Percentiles rank a stretch among this genome's conserved stretches.
Conservation (phyloP, 2,888 invertebrate species). For the Geotrupes spiniger region DNA sequence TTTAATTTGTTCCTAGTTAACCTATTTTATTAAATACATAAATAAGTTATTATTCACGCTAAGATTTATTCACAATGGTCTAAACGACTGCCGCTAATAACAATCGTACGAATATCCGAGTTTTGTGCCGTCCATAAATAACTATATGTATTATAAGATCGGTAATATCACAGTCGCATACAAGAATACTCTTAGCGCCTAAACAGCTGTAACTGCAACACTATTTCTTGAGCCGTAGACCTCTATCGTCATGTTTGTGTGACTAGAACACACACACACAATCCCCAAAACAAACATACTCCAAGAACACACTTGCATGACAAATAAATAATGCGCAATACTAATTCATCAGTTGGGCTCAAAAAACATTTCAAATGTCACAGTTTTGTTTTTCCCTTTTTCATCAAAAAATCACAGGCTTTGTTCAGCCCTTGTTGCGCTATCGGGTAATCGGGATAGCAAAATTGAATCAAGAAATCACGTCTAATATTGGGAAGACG, state of each 20-base stretch:
- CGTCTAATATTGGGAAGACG: constrained; percentile 22
- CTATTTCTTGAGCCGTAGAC: constrained; percentile 22
- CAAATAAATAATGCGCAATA: not conserved
- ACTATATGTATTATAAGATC: constrained; percentile 42
- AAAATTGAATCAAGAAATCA: constrained; percentile 26
- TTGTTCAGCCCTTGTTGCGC: constrained; percentile 12
- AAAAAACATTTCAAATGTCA: constrained; percentile 6
- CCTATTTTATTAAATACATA: constrained; percentile 25
- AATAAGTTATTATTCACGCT: constrained; percentile 36
- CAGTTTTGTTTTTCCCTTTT: constrained; percentile 1
- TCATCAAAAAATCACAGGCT: constrained; percentile 9
- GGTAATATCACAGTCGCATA: constrained; percentile 50
- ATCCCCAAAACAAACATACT: not conserved
- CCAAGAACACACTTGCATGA: constrained; percentile 4
- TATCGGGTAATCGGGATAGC: constrained; percentile 27
- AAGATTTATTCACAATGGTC: constrained; percentile 42
- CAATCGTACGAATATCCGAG: constrained; percentile 25
- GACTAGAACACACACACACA: constrained; percentile 26
- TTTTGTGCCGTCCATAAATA: constrained; percentile 36
- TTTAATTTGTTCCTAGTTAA: constrained; percentile 30
- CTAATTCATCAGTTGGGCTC: constrained; percentile 2
- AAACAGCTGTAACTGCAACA: constrained; percentile 31
- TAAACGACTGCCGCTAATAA: constrained; percentile 36
- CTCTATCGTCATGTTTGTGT: constrained; percentile 23
- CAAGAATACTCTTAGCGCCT: constrained; percentile 49